Evolutionary conservation across 2,113 vertebrate species (phyloP).

Genomic region (Pseudolaguvia tuberculata): DNA sequence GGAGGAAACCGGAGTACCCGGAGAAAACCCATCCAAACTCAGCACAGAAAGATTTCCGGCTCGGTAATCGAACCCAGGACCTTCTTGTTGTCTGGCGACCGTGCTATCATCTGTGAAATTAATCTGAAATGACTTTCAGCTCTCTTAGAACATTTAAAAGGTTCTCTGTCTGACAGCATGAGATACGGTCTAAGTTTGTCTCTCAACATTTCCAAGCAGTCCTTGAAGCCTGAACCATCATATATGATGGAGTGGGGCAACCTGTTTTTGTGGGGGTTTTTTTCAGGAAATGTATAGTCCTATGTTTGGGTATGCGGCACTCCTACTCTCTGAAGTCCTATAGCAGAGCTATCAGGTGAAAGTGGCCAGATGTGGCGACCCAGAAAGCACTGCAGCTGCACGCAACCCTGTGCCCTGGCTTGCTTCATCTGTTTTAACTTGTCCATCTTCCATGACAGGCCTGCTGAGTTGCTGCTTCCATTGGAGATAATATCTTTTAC

Average conservation of each 20-base stretch:
- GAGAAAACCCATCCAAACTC: no score
- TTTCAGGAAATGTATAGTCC: slow-evolving; percentile 49
- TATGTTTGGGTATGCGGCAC: slow-evolving; percentile 63
- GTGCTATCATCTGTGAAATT: slow-evolving; percentile 29
- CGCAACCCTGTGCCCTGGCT: slow-evolving; percentile 35
- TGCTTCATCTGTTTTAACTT: slow-evolving; percentile 70
- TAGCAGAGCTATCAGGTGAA: slow-evolving; percentile 60
- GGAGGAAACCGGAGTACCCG: no score
- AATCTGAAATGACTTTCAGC: slow-evolving; percentile 35
- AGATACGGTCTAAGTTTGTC: neutral
- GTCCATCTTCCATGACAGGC: slow-evolving; percentile 66
- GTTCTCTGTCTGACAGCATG: slow-evolving; percentile 8
- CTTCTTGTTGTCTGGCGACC: no score
- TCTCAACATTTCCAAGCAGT: slow-evolving; percentile 16
- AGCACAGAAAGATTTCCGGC: no score
- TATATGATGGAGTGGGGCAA: neutral
- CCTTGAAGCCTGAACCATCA: neutral
- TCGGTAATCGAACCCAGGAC: no score
- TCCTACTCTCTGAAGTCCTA: slow-evolving; percentile 55
- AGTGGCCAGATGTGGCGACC: slow-evolving; percentile 66
- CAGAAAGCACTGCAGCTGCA: slow-evolving; percentile 59
- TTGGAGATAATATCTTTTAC: slow-evolving; percentile 69
- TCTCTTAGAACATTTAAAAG: slow-evolving; percentile 1
- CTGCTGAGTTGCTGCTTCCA: slow-evolving; percentile 63
- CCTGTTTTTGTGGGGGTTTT: slow-evolving; percentile 12